phyloP scores from a whole-genome alignment of 2,888 invertebrate genomes.

The Linnaemya vulpina region DNA sequence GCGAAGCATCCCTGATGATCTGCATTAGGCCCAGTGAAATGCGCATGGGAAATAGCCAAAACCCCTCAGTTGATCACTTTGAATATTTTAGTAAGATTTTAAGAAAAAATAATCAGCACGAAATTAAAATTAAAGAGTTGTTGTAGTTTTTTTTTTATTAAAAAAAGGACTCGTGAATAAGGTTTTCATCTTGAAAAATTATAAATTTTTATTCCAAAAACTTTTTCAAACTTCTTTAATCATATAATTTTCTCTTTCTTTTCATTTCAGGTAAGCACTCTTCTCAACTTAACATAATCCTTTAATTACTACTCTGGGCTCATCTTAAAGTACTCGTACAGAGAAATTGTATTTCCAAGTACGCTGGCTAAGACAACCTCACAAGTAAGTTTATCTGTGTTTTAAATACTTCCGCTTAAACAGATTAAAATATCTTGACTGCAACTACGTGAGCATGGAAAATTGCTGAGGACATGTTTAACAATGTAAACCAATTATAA shows the following conservation, averaged over 20 bases:
- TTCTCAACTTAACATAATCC: neutral
- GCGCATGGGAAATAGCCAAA: too few relatives aligned
- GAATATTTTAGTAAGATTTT: too few relatives aligned
- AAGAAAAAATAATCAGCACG: too few relatives aligned
- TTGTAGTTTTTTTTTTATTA: too few relatives aligned
- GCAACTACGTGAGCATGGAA: constrained; percentile 13
- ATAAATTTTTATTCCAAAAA: neutral
- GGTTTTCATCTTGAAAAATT: too few relatives aligned
- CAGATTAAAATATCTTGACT: neutral
- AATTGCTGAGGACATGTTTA: constrained; percentile 47
- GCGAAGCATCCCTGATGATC: too few relatives aligned
- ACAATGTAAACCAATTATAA: constrained; percentile 43
- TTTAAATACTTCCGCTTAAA: constrained; percentile 7
- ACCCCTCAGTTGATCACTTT: too few relatives aligned
- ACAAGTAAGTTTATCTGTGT: neutral
- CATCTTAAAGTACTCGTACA: neutral
- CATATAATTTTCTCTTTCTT: neutral
- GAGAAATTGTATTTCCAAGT: neutral
- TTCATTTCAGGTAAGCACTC: constrained; percentile 42
- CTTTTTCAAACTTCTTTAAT: neutral
- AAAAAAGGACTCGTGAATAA: too few relatives aligned
- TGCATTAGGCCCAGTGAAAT: too few relatives aligned
- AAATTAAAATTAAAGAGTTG: too few relatives aligned
- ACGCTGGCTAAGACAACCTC: neutral
- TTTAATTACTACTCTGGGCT: neutral